Evolutionary conservation across 2,888 invertebrate genomes (phyloP), one percentile per base, ranked within the genome.

Genomic region (Micropterix aruncella): DNA sequence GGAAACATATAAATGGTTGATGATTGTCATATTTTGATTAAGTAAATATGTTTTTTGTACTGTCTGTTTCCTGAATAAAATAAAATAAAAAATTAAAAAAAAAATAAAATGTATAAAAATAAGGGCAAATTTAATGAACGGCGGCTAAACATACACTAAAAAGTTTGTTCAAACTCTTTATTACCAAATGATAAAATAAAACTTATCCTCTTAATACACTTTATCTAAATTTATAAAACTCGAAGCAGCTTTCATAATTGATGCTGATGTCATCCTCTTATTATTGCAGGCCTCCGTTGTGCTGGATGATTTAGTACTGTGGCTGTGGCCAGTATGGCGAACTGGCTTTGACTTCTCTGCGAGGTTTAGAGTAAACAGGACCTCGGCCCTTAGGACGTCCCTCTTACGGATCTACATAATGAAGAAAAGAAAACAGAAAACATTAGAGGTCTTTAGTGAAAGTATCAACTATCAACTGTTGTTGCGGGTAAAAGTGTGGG

Each of bases 341-440:
- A 75, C 75, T 4, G 75, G 75, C 53, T 82, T 82, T 18, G 75
- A 73, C 47, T 72, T 66, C 44, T 73, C 70, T 63, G 73, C 71
- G 51, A 81, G 70, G 54, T 74, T 66, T 17, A 80, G 51, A 1
- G 77, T 77, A 56, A 82, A 82, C 51, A 65, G 65, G 2, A 76
- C 53, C 57, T 83, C 82, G 3, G 66, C 59, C 36, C 63, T 59
- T n/a, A 80, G 57, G 2, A 79, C 79, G 51, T 77, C 73, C 49
- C 63, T 60, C 0, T 74, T 65, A 0, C 77, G 68, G 19, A 78
- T 65, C 79, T 80, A 54, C 5, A 60, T 60, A 48, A 46, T 49
- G 46, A 46, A 46, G 47, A 45, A 43, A 38, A 44, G 19, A 9
- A 37, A 37, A 37, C 42, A n/a, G 47, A 43, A 27, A 43, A 39